These are phyloP conservation scores for Scomber scombrus DNA, from an alignment of 2,113 vertebrate genomes.

Conservation along the genomic window DNA sequence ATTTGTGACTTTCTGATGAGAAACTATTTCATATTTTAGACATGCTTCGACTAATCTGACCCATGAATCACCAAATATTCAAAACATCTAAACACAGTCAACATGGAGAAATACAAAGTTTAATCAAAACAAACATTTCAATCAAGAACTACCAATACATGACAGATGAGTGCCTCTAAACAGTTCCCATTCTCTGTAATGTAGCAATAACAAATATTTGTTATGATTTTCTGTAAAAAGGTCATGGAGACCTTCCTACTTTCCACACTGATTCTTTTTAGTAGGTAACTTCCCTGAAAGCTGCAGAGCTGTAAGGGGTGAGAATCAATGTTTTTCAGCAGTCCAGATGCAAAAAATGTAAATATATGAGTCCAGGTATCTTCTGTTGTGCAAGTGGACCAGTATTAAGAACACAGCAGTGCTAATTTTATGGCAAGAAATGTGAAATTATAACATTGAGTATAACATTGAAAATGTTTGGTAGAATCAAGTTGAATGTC, in stretches of 20 bases:
- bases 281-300: not conserved
- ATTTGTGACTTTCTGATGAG: not conserved
- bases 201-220: too few relatives aligned
- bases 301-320: not conserved
- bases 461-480: not conserved
- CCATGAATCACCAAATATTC: not conserved
- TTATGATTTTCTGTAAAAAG: not conserved
- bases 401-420: not conserved
- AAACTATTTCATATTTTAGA: not conserved
- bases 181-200: too few relatives aligned
- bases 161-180: not conserved
- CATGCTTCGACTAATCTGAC: not conserved
- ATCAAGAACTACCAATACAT: not conserved
- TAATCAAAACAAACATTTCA: constrained; percentile 23
- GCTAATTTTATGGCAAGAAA: not conserved
- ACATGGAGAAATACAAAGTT: constrained; percentile 21
- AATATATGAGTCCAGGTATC: not conserved
- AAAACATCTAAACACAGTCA: not conserved
- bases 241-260: not conserved
- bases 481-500: not conserved
- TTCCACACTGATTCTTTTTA: not conserved
- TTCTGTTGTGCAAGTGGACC: not conserved
- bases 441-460: not conserved
- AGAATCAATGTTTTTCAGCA: not conserved
- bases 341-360: not conserved